Percentiles rank a stretch among this genome's conserved stretches.
These are phyloP conservation scores for Anorthoa munda DNA, from an alignment of 2,888 invertebrate genomes.

Conservation along the genomic window DNA sequence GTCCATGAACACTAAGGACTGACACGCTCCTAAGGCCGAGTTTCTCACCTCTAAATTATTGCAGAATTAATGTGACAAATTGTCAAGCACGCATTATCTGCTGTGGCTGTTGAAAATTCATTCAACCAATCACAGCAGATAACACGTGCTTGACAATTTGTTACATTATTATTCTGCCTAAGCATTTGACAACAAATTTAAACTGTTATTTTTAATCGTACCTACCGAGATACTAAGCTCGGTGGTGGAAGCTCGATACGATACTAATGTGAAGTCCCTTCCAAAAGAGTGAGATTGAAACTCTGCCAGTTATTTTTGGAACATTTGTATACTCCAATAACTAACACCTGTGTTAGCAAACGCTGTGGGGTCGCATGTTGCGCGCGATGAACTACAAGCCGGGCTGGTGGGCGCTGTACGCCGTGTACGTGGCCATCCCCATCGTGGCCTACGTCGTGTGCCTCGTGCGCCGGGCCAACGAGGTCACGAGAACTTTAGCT, in stretches of 20 bases:
- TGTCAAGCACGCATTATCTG: too few species aligned
- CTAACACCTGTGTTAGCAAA: constrained; percentile 73
- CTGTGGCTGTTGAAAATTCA: too few species aligned
- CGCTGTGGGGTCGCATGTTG: constrained; percentile 94
- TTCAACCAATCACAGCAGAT: too few species aligned
- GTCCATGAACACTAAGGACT: too few species aligned
- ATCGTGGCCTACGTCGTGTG: constrained; percentile 93
- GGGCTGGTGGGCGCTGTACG: constrained; percentile 95
- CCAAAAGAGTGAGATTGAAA: background rate
- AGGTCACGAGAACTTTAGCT: constrained; percentile 88
- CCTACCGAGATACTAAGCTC: background rate
- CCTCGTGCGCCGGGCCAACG: constrained; percentile 92
- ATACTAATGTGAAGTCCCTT: too few species aligned
- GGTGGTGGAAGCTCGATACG: too few species aligned
- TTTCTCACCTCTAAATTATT: too few species aligned
- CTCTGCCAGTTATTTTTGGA: background rate
- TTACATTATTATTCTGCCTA: too few species aligned
- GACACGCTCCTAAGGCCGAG: too few species aligned
- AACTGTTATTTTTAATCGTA: background rate
- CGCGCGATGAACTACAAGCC: constrained; percentile 95
- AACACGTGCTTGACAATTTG: too few species aligned
- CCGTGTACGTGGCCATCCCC: constrained; percentile 94
- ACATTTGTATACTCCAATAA: background rate
- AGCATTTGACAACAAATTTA: too few species aligned
- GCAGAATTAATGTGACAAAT: too few species aligned